Evolutionary conservation across 2,888 invertebrate genomes (phyloP).

Genomic region (Leucozona laternaria): DNA sequence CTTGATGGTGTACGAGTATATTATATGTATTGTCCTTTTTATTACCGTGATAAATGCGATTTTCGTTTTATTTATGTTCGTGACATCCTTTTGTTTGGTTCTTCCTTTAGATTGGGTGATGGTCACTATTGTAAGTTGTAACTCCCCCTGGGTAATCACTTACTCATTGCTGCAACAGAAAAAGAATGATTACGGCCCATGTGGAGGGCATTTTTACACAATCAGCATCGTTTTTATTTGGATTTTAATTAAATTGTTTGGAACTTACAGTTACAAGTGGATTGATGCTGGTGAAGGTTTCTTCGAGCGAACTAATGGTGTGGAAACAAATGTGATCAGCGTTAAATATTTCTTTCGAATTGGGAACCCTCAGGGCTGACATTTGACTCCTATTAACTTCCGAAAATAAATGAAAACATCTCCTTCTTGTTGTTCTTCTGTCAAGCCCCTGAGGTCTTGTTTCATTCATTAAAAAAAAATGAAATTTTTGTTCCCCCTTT

Average conservation of each 20-base stretch:
- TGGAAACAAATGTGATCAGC: slow-evolving; percentile 18
- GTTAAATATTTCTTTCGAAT: slow-evolving; percentile 15
- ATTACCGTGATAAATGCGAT: slow-evolving; percentile 69
- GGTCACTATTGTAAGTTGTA: not conserved
- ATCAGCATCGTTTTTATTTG: slow-evolving; percentile 17
- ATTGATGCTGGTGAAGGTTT: slow-evolving; percentile 11
- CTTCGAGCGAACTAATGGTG: slow-evolving; percentile 16
- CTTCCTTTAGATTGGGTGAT: not conserved
- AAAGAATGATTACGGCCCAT: slow-evolving; percentile 19
- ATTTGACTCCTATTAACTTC: slow-evolving; percentile 41
- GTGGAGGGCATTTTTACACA: slow-evolving; percentile 4
- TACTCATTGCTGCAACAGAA: slow-evolving; percentile 41
- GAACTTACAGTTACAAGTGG: slow-evolving; percentile 28
- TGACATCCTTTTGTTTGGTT: slow-evolving; percentile 55
- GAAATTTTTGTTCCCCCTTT: slow-evolving; percentile 24
- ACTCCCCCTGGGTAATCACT: slow-evolving; percentile 42
- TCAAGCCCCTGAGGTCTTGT: slow-evolving; percentile 27
- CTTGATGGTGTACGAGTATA: not conserved
- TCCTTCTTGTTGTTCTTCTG: slow-evolving; percentile 9
- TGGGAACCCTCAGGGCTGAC: slow-evolving; percentile 31
- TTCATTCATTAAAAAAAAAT: slow-evolving; percentile 30
- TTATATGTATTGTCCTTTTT: slow-evolving; percentile 52
- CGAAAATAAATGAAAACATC: slow-evolving; percentile 43
- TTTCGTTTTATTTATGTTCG: slow-evolving; percentile 65
- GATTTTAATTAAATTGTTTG: slow-evolving; percentile 57